Percentiles rank a stretch among this genome's conserved stretches.
phyloP scores from a whole-genome alignment of 2,888 invertebrate species.

The Callyntrura sp. region DNA sequence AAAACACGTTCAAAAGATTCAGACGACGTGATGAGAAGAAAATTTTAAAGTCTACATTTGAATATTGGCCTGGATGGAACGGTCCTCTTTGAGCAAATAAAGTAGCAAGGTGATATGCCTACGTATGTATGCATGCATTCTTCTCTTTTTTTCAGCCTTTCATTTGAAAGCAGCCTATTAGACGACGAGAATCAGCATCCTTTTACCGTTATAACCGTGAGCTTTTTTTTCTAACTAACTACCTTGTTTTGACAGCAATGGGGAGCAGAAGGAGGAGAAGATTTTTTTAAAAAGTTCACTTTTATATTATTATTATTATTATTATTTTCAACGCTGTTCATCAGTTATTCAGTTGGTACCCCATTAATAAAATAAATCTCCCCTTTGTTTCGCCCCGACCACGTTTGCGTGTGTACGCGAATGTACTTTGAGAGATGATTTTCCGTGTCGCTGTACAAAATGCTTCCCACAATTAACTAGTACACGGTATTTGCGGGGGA shows the following conservation, averaged over 20 bases:
- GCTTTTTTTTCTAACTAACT: not conserved
- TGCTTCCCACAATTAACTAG: constrained; percentile 52
- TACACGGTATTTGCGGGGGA: not conserved
- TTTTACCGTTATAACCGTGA: not conserved
- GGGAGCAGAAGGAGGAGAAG: not conserved
- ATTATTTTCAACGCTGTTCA: constrained; percentile 7
- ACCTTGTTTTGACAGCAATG: constrained; percentile 6
- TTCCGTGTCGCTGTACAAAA: constrained; percentile 3
- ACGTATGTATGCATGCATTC: too few relatives aligned
- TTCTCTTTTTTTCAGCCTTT: not conserved
- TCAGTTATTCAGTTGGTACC: not conserved
- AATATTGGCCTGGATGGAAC: not conserved
- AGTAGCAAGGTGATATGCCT: too few relatives aligned
- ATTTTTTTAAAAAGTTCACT: constrained; percentile 3
- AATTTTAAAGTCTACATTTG: constrained; percentile 21
- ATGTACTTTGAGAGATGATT: not conserved
- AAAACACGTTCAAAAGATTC: not conserved
- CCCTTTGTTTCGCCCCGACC: not conserved
- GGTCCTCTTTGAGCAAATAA: not conserved
- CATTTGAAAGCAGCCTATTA: not conserved
- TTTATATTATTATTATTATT: constrained; percentile 2
- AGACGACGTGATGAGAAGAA: constrained; percentile 11
- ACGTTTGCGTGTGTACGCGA: not conserved
- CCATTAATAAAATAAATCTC: not conserved
- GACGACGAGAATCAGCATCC: not conserved